Percentiles rank a stretch among this genome's conserved stretches.
Conservation (phyloP, 1,140 invertebrate genomes). For the Drosophila seguyi region DNA sequence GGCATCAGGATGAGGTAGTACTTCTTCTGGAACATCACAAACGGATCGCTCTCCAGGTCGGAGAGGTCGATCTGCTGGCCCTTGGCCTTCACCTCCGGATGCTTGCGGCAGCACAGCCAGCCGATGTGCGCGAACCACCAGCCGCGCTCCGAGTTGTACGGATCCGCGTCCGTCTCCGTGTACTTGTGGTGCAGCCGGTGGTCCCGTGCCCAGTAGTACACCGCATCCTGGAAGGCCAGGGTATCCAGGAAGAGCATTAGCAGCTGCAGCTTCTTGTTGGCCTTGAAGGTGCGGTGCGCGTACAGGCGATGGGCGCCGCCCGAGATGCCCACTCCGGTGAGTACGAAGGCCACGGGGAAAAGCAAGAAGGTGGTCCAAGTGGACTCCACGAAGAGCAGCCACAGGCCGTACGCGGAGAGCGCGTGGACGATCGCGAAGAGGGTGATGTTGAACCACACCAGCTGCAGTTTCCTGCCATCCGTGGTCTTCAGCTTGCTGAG, state of each 20-base stretch:
- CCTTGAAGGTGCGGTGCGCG: conserved; percentile 97
- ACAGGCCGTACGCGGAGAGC: conserved; percentile 93
- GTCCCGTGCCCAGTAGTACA: conserved; percentile 96
- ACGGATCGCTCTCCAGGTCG: conserved; percentile 93
- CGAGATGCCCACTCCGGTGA: conserved; percentile 93
- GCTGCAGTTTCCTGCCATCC: conserved; percentile 85
- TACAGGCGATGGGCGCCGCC: conserved; percentile 97
- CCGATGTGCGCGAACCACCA: conserved; percentile 98
- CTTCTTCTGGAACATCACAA: conserved; percentile 95
- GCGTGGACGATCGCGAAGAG: conserved; percentile 93
- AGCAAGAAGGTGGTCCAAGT: conserved; percentile 88
- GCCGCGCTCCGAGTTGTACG: conserved; percentile 93
- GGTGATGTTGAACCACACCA: conserved; percentile 97
- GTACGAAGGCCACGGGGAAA: conserved; percentile 34
- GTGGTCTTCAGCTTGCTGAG: neutral
- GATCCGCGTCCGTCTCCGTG: conserved; percentile 97
- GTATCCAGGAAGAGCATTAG: conserved; percentile 94
- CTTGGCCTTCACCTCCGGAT: conserved; percentile 94
- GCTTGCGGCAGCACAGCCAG: conserved; percentile 96
- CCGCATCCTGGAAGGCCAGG: conserved; percentile 95
- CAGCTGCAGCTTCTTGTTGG: conserved; percentile 92
- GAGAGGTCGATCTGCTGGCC: conserved; percentile 95
- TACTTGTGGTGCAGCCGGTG: conserved; percentile 98
- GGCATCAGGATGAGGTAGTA: conserved; percentile 93
- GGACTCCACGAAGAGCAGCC: conserved; percentile 91